A percentile compares a stretch with the other conserved stretches of the same genome.
Evolutionary conservation across 2,113 vertebrate genomes (phyloP).

Genomic region (Pelusios castaneus): DNA sequence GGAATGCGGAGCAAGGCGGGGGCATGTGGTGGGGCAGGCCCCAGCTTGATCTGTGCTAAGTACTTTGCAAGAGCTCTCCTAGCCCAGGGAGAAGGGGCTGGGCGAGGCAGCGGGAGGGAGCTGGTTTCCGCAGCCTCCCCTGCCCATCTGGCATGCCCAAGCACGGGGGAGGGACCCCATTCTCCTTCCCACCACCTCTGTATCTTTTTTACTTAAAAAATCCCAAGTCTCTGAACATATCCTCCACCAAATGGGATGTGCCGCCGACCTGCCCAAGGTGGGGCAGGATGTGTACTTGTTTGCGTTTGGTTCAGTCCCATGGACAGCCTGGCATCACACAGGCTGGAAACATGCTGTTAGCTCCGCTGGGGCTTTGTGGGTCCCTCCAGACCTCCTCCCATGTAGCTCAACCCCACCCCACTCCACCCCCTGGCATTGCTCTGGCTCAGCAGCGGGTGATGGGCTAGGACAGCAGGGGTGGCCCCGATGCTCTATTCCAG

Average conservation of each 20-base stretch:
- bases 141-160: not conserved
- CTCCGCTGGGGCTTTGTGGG: not conserved
- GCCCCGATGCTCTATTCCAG: too few species aligned
- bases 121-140: not conserved
- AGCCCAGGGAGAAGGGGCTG: not conserved
- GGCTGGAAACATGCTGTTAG: not conserved
- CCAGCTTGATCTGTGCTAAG: not conserved
- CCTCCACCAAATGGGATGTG: too few species aligned
- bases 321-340: too few species aligned
- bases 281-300: too few species aligned
- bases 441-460: not conserved
- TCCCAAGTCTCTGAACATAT: too few species aligned
- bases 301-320: too few species aligned
- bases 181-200: not conserved
- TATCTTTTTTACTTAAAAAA: too few species aligned
- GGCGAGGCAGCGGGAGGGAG: not conserved
- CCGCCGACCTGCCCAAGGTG: too few species aligned
- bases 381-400: too few species aligned
- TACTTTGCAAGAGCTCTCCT: not conserved
- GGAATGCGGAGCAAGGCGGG: not conserved
- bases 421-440: too few species aligned
- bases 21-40: not conserved
- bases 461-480: not conserved
- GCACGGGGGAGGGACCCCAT: not conserved
- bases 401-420: too few species aligned